Base-by-base conservation (phyloP, 2,797 vertebrate genomes). In the Eurystomus glaucurus region DNA sequence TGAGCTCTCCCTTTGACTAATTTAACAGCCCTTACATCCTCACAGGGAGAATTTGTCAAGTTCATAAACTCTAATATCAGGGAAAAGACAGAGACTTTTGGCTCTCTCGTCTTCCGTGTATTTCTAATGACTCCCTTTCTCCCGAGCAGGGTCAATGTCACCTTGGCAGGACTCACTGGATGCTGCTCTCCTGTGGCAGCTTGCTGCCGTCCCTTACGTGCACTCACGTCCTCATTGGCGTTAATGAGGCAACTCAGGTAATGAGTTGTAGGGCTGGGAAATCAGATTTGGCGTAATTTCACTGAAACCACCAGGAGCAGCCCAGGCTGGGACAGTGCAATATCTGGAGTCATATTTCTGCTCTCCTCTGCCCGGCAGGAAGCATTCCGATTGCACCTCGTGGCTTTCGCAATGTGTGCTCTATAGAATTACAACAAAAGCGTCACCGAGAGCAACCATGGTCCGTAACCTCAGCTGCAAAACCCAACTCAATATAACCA, bases 21-120 rank as follows among this genome's bases (percentile, higher is more conserved):
- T 96, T 93, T 71, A n/a, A 64, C 57, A 58, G 81, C 84, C 80
- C 52, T 88, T 93, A 83, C 92, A 92, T 88, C 90, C 94, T 97
- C 87, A 91, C 80, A 66, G 77, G 91, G 95, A 97, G 87, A 48
- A 43, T 65, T 51, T 91, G 84, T 29, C 85, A 52, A 29, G 90
- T 76, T 84, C 72, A 75, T 57, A 48, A 75, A 78, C 52, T 57
- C 71, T 52, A 66, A 23, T 90, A 93, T 23, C 84, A 58, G 26
- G 72, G 48, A n/a, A 41, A 23, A 54, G 84, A 52, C 29, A 17
- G 20, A 3, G 13, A 9, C 52, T 76, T 60, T 28, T 29, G 85
- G 55, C 69, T 68, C 72, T 68, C 54, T 65, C 51, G 3, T 57
- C 68, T 70, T 68, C 77, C 90, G 45, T 22, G 1, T 33, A 15